A percentile compares a stretch with the other conserved stretches of the same genome.
These are phyloP conservation scores for Pedicia rivosa DNA, from an alignment of 2,888 invertebrate species.

Conservation along the genomic window DNA sequence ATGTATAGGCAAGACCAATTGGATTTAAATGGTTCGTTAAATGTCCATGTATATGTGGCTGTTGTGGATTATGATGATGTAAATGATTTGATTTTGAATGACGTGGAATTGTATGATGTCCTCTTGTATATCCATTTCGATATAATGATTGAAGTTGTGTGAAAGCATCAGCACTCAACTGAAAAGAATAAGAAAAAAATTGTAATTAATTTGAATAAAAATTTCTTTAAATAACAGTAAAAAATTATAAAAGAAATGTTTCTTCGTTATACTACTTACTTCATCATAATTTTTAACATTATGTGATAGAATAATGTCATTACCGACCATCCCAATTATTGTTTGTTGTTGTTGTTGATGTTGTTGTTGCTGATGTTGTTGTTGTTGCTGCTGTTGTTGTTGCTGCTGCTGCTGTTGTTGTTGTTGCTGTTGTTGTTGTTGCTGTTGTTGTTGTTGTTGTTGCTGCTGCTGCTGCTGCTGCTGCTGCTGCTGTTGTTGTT, in stretches of 20 bases:
- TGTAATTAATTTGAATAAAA: background rate
- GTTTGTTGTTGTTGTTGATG: constrained; percentile 2
- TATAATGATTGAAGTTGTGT: constrained; percentile 25
- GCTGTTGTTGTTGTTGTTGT: constrained; percentile 25
- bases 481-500: constrained; percentile 20
- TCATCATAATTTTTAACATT: constrained; percentile 25
- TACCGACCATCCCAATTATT: constrained; percentile 13
- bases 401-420: constrained; percentile 19
- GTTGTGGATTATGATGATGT: constrained; percentile 19
- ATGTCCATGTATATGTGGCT: constrained; percentile 21
- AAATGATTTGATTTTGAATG: constrained; percentile 20
- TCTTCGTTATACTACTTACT: constrained; percentile 16
- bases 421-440: constrained; percentile 5
- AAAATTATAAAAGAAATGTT: too few relatives aligned
- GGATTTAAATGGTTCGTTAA: constrained; percentile 11
- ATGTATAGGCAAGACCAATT: constrained; percentile 14
- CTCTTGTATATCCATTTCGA: constrained; percentile 27
- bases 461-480: constrained; percentile 17
- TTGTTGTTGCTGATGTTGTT: constrained; percentile 23
- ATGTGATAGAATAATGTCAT: constrained; percentile 20
- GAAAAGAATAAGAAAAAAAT: constrained; percentile 14
- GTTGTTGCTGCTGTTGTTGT: constrained; percentile 23
- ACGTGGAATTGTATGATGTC: constrained; percentile 22
- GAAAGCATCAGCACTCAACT: too few relatives aligned
- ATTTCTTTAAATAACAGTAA: background rate